Evolutionary conservation across 2,888 invertebrate species (phyloP).

Genomic region (Chaitophorus viminalis): DNA sequence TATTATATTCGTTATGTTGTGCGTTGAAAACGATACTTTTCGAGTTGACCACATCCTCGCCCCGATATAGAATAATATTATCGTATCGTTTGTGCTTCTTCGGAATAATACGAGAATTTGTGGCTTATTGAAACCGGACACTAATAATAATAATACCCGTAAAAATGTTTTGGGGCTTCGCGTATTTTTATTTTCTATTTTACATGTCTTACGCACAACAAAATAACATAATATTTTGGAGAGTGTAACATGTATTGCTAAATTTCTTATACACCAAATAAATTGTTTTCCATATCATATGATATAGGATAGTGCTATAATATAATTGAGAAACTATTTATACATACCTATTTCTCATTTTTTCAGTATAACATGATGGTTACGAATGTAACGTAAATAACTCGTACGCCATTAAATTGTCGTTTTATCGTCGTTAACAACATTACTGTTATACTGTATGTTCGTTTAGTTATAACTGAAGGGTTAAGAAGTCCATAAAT

Average conservation of each 20-base stretch:
- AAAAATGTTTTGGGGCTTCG: background rate
- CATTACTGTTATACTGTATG: background rate
- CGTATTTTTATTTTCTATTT: background rate
- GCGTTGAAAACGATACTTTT: conserved; percentile 14
- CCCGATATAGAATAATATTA: background rate
- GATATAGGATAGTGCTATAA: too few relatives aligned
- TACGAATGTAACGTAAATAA: background rate
- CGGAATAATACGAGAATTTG: conserved; percentile 1
- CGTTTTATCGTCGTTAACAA: background rate
- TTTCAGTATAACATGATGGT: too few relatives aligned
- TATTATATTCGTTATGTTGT: background rate
- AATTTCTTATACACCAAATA: background rate
- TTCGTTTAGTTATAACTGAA: background rate
- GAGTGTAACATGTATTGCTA: background rate
- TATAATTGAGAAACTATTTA: too few relatives aligned
- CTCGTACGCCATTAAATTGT: background rate
- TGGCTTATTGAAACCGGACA: conserved; percentile 23
- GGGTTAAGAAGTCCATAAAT: too few relatives aligned
- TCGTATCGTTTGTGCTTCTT: background rate
- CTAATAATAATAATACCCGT: background rate
- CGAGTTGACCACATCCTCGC: conserved; percentile 22
- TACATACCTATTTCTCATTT: too few relatives aligned
- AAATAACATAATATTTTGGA: background rate
- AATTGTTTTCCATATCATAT: too few relatives aligned
- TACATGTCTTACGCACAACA: background rate